Evolutionary conservation across 1,140 invertebrate genomes (phyloP), one percentile per base, ranked within the genome.

Genomic region (Telenomus remus): DNA sequence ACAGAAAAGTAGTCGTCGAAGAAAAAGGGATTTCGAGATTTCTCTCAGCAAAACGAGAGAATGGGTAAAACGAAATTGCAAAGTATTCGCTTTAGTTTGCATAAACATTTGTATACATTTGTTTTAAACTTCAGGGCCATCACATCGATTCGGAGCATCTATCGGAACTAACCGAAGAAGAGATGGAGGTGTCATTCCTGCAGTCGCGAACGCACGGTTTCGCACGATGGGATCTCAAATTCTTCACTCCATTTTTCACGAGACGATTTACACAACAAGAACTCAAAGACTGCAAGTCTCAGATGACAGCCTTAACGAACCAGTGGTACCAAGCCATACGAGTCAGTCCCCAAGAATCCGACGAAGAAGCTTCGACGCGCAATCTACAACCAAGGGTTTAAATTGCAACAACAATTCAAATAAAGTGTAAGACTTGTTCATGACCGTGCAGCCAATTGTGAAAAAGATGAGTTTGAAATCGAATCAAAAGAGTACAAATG

Each of bases 21-120:
- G 91, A 44, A 92, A 93, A 82, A 93, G 92, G 61, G 92, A 94
- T 51, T 94, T 94, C 83, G 95, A 96, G 87, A 93, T 98, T 48
- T 96, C 96, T 34, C 89, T 98, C 27, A 98, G 96, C 79, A 99
- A 99, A 91, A 99, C 97, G 0, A 95, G 95, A 86, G 97, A 98
- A 91, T 97, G 96, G 95, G 92, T 93, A 88, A 85, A 86, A n/a
- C n/a, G 82, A 44, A 13, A 56, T 50, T 44, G 27, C 13, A 14
- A 35, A n/a, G n/a, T n/a, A n/a, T n/a, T n/a, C n/a, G n/a, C n/a
- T n/a, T n/a, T n/a, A n/a, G n/a, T n/a, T n/a, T n/a, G n/a, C n/a
- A n/a, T n/a, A n/a, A n/a, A n/a, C n/a, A n/a, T n/a, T 51, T 33
- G 27, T 13, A 50, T 34, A 50, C n/a, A 39, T 11, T 39, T 39